phyloP scores from a whole-genome alignment of 2,888 invertebrate genomes.

The Nipponacmea schrenckii region DNA sequence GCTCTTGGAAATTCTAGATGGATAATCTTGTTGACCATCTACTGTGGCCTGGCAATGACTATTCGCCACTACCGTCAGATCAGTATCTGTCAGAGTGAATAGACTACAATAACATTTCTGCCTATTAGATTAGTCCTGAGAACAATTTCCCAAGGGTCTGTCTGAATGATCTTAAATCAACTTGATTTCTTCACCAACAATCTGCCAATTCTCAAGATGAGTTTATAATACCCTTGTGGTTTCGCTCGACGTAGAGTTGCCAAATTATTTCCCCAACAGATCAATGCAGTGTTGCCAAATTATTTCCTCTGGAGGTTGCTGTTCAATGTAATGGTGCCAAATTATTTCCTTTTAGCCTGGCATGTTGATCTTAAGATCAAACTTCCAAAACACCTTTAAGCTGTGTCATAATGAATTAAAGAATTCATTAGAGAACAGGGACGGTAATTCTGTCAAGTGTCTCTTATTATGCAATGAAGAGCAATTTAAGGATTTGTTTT shows the following conservation, averaged over 20 bases:
- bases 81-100: not conserved
- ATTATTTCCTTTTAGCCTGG: not conserved
- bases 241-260: not conserved
- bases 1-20: not conserved
- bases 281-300: too few relatives aligned
- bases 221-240: not conserved
- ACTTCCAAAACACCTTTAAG: not conserved
- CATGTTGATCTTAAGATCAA: too few relatives aligned
- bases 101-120: conserved; percentile 5
- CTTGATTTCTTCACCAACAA: not conserved
- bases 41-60: not conserved
- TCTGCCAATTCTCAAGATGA: conserved; percentile 3
- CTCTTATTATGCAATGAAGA: not conserved
- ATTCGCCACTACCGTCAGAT: too few relatives aligned
- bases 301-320: too few relatives aligned
- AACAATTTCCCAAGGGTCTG: not conserved
- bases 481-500: not conserved
- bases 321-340: not conserved
- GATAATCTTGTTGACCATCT: not conserved
- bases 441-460: not conserved
- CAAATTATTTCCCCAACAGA: not conserved
- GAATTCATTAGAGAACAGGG: not conserved
- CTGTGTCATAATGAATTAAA: not conserved
- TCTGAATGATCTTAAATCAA: not conserved
- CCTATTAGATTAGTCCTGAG: not conserved